Percentiles rank a stretch among this genome's conserved stretches.
Evolutionary conservation across 2,113 vertebrate species (phyloP).

Genomic region (Columba janthina): DNA sequence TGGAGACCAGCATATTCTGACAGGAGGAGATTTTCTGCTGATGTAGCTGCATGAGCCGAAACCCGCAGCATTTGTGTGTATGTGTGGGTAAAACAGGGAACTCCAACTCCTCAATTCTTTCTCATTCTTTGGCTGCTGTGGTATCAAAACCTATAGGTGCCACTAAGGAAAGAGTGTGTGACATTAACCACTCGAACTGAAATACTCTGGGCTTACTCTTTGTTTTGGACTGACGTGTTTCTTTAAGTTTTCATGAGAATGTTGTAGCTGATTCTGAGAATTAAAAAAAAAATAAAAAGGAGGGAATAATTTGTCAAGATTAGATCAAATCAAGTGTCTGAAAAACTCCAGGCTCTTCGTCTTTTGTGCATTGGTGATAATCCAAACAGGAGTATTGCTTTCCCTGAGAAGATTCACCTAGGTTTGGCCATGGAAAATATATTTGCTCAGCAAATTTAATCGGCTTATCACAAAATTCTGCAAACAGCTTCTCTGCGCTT

Average conservation of each 20-base stretch:
- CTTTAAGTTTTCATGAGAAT: background rate
- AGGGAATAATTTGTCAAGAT: constrained; percentile 8
- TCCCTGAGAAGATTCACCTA: constrained; percentile 40
- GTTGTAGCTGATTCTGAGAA: background rate
- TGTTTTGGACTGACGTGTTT: background rate
- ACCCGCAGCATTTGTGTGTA: background rate
- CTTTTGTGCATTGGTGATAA: background rate
- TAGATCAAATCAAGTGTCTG: constrained; percentile 48
- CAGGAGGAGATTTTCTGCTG: background rate
- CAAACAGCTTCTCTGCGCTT: background rate
- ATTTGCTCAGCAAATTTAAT: constrained; percentile 51
- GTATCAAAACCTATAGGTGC: background rate
- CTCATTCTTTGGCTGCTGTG: background rate
- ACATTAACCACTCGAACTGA: background rate
- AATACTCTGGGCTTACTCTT: background rate
- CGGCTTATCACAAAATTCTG: constrained; percentile 21
- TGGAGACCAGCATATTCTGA: background rate
- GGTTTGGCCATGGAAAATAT: constrained; percentile 19
- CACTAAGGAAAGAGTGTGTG: background rate
- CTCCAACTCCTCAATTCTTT: background rate
- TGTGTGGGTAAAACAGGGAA: background rate
- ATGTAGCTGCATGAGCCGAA: background rate
- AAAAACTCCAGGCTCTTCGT: constrained; percentile 47
- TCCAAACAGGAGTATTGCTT: constrained; percentile 38
- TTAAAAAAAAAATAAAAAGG: background rate